Evolutionary conservation across 2,113 vertebrate species (phyloP), one percentile per base, ranked within the genome.

Genomic region (Dryoscopus gambensis): DNA sequence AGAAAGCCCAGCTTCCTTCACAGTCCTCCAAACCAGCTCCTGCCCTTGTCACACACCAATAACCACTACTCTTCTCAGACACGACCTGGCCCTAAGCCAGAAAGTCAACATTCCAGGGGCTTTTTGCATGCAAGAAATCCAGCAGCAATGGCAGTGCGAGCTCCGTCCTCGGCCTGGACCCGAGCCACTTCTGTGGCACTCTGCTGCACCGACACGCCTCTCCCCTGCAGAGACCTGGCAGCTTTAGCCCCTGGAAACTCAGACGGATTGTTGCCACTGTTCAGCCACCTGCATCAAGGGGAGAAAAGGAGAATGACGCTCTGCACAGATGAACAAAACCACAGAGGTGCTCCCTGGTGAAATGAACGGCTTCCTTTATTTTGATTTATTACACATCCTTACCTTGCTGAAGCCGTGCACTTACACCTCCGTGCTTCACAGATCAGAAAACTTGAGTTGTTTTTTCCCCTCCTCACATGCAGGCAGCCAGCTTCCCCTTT

Each of bases 281-380:
- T 64, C 80, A 75, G 79, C 10, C 80, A 60, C 87, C 93, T 96
- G 89, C 57, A 56, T 16, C 9, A 33, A 78, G 44, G 86, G 52
- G 35, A 84, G 37, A 92, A 76, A 81, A 77, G 87, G 50, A 68
- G 35, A 67, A 68, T 21, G 24, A 69, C 1, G 20, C 78, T 84
- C 63, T 0, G 2, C 56, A 55, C 11, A 33, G 59, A 33, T 46
- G 44, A 47, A 37, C 27, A 69, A 63, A 73, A 37, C 15, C 17
- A 64, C 24, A 49, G 40, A 73, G 24, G 16, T 49, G 31, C 18
- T 77, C 63, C 63, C 40, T 35, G 39, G 13, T 18, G 7, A 75
- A 21, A 49, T 11, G 5, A 70, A 21, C 40, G 1, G 10, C 55
- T 56, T 74, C 59, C 50, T 92, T 71, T 44, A 46, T 33, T 85